Evolutionary conservation across 2,113 vertebrate species (phyloP), one percentile per base, ranked within the genome.

Genomic region (Hucho hucho): DNA sequence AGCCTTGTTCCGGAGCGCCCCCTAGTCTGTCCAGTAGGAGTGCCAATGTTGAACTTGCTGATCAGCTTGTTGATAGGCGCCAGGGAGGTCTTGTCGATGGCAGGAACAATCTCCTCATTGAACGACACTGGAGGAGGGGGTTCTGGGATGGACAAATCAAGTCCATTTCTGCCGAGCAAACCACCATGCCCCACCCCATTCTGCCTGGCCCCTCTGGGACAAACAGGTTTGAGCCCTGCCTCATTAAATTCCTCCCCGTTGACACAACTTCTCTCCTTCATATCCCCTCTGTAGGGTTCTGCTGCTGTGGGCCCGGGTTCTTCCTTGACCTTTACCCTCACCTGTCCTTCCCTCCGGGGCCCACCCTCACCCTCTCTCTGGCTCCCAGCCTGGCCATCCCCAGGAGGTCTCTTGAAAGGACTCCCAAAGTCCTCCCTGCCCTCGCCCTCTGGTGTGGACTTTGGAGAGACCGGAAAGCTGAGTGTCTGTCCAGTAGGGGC

Each of bases 1-100:
- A 91, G 87, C 76, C 92, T 80, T 0, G 82, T 86, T 28, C 82
- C 87, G 0, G 91, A 70, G 18, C 95, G 91, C 0, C 95, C 95
- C 0, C 93, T 83, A 28, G 78, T 47, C 29, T 92, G 93, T 0
- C 90, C 64, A 49, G 64, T 4, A 7, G 86, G 87, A 5, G 80
- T 84, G 2, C 74, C 87, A 3, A 79, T 83, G 67, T 96, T 93
- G 20, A 98, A 98, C 71, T 95, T 97, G 75, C 76, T 94, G 91
- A 98, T 98, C 69, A 98, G 94, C 0, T 95, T 95, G 83, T 96
- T 94, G 85, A 98, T 96, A 0, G 97, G 96, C 18, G 93, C 94
- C 56, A 98, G 82, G 0, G 96, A 96, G 2, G 96, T 92, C 0
- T 95, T 97, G 90, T 97, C 96, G 0, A 98, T 92, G 1, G 89